Conservation (phyloP, 2,888 invertebrate species). For the Frankliniella fusca region DNA sequence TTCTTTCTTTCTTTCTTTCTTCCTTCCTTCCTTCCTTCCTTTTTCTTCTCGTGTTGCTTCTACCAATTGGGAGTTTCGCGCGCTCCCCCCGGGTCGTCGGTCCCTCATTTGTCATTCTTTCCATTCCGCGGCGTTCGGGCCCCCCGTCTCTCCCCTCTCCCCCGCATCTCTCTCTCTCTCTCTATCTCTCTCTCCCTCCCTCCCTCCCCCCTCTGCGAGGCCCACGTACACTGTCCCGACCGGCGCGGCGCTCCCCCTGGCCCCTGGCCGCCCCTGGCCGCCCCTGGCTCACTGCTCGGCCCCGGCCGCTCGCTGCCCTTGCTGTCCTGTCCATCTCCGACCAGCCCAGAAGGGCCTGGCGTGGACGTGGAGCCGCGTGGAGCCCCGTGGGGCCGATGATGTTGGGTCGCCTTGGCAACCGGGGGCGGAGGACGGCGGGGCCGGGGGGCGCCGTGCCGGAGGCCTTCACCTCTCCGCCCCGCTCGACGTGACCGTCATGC, state of each 20-base stretch:
- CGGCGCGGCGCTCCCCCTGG: not conserved
- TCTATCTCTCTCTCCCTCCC: not conserved
- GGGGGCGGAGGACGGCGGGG: not conserved
- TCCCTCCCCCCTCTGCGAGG: not conserved
- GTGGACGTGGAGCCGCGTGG: not conserved
- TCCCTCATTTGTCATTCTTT: conserved; percentile 6
- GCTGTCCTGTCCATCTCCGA: no score
- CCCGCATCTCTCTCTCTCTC: not conserved
- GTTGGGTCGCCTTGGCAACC: not conserved
- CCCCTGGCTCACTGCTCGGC: not conserved
- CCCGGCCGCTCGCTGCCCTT: not conserved
- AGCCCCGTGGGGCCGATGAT: not conserved
- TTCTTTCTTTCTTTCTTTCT: not conserved
- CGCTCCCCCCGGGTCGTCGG: not conserved
- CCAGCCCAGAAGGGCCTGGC: not conserved
- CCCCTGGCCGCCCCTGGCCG: not conserved
- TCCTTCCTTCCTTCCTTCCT: not conserved
- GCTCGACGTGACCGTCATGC: not conserved
- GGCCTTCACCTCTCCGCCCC: no score
- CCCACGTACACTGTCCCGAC: not conserved
- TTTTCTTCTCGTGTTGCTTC: no score
- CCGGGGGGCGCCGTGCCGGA: not conserved
- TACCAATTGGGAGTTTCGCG: no score
- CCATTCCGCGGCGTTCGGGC: not conserved
- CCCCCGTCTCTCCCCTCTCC: not conserved